phyloP scores from a whole-genome alignment of 1,140 invertebrate genomes.

The Tribolium castaneum region DNA sequence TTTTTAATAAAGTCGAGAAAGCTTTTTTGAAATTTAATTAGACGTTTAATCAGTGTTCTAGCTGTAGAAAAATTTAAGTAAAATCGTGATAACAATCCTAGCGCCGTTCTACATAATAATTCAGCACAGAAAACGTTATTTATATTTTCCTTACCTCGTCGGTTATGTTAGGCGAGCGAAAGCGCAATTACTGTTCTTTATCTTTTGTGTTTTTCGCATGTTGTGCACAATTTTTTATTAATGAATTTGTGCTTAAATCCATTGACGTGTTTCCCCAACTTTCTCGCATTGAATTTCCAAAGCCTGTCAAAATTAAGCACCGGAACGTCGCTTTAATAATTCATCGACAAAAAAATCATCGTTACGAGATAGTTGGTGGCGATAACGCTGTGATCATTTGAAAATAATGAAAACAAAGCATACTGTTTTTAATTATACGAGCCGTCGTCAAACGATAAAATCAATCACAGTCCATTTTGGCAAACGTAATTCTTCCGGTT shows the following conservation, averaged over 20 bases:
- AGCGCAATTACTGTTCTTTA: conserved; percentile 19
- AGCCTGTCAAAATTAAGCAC: not conserved
- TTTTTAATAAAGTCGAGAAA: not conserved
- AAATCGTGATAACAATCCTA: conserved; percentile 6
- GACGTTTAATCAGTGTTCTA: conserved; percentile 5
- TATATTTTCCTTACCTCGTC: conserved; percentile 8
- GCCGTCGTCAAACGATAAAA: not conserved
- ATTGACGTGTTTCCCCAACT: not conserved
- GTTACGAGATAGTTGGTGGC: not conserved
- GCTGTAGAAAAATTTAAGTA: not conserved
- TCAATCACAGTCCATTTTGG: conserved; percentile 10
- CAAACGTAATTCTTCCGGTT: conserved; percentile 9
- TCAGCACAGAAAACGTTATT: conserved; percentile 11
- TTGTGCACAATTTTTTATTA: not conserved
- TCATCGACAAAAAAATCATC: not conserved
- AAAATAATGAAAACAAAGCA: not conserved
- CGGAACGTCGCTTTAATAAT: not conserved
- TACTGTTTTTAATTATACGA: not conserved
- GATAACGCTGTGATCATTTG: not conserved
- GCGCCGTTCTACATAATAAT: conserved; percentile 8
- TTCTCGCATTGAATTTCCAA: not conserved
- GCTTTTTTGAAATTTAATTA: conserved; percentile 23
- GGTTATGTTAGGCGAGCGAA: conserved; percentile 9
- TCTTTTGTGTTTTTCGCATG: not conserved
- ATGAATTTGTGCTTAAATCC: not conserved